Conservation (phyloP, 2,113 vertebrate species). For the Cepphus grylle region DNA sequence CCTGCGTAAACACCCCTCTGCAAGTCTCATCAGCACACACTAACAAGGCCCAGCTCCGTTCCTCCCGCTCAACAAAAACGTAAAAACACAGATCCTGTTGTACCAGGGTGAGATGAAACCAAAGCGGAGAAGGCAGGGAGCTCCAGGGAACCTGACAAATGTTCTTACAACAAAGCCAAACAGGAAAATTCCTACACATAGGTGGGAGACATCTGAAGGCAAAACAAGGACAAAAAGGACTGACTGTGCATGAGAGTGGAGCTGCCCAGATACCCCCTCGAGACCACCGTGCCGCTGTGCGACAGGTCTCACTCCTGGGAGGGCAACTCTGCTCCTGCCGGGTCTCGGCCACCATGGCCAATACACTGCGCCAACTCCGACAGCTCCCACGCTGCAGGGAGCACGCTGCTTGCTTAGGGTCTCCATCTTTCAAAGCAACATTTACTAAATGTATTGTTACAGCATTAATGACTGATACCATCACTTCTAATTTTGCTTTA, state of each 20-base stretch:
- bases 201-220: background rate
- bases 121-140: background rate
- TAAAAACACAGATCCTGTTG: accelerated
- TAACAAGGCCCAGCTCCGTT: background rate
- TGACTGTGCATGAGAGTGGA: background rate
- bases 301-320: background rate
- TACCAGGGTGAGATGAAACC: background rate
- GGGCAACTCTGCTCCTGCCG: background rate
- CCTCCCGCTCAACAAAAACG: background rate
- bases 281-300: accelerated
- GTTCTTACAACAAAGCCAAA: background rate
- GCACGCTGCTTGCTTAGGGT: background rate
- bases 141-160: background rate
- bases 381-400: background rate
- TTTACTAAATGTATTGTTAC: background rate
- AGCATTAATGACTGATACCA: background rate
- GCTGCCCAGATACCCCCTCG: background rate
- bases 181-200: background rate
- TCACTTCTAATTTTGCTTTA: background rate
- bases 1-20: background rate
- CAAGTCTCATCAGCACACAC: background rate
- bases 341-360: background rate
- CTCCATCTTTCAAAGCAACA: background rate
- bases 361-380: accelerated
- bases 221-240: background rate